phyloP scores from a whole-genome alignment of 2,888 invertebrate genomes.

The Odontomyia ornata region DNA sequence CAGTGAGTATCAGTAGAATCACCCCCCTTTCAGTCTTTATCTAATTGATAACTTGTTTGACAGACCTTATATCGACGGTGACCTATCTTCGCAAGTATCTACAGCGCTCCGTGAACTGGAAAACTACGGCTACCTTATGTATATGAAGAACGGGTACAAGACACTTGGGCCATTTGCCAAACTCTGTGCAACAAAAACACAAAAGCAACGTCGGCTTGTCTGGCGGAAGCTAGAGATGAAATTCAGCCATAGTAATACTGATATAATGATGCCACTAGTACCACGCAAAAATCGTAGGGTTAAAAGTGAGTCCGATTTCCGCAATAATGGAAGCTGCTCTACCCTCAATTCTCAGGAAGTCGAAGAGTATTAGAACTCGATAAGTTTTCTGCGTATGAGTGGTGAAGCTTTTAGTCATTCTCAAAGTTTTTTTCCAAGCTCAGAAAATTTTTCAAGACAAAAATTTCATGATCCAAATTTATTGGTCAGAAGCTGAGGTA shows the following conservation, averaged over 20 bases:
- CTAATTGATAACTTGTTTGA: neutral
- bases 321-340: constrained; percentile 29
- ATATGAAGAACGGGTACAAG: constrained; percentile 58
- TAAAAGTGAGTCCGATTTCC: constrained; percentile 41
- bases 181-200: constrained; percentile 57
- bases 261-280: constrained; percentile 37
- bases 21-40: neutral
- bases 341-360: constrained; percentile 35
- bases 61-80: constrained; percentile 60
- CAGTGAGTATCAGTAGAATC: constrained; percentile 55
- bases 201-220: constrained; percentile 56
- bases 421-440: no score
- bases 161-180: constrained; percentile 62
- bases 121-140: constrained; percentile 56
- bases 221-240: constrained; percentile 53
- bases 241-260: constrained; percentile 44
- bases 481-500: no score
- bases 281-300: constrained; percentile 34
- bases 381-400: neutral
- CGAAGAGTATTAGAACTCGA: constrained; percentile 22
- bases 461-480: no score
- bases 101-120: constrained; percentile 58
- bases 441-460: no score
- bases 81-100: constrained; percentile 59
- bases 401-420: no score